A percentile compares a stretch with the other conserved stretches of the same genome.
Evolutionary conservation across 2,888 invertebrate genomes (phyloP).

Genomic region (Notocelia uddmanniana): DNA sequence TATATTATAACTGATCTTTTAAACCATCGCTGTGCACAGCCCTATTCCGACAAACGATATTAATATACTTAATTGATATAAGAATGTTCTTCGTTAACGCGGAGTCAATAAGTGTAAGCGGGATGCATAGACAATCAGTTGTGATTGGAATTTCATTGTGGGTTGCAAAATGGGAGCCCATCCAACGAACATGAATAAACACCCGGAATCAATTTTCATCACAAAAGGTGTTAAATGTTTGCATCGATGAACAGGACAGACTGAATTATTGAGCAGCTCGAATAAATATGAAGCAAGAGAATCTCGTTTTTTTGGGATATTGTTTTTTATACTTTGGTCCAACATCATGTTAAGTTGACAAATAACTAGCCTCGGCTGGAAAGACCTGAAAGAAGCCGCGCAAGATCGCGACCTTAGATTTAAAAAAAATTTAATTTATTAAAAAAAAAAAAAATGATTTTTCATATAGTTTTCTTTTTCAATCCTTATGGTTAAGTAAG

Average conservation of each 20-base stretch:
- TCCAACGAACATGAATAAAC: neutral
- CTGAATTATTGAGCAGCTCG: slow-evolving; percentile 13
- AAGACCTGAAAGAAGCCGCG: too few species aligned
- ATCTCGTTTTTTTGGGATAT: neutral
- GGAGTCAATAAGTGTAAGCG: neutral
- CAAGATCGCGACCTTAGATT: too few species aligned
- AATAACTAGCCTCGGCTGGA: too few species aligned
- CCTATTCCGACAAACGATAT: neutral
- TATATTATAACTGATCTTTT: neutral
- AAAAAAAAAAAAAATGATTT: too few species aligned
- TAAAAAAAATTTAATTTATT: too few species aligned
- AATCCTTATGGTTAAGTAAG: too few species aligned
- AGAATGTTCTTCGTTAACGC: neutral
- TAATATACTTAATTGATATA: neutral
- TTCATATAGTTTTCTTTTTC: too few species aligned
- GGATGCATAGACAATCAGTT: neutral
- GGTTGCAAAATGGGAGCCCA: neutral
- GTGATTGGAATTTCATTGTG: neutral
- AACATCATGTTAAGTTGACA: too few species aligned
- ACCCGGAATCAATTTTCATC: slow-evolving; percentile 36
- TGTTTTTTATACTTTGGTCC: neutral
- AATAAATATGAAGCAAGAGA: neutral
- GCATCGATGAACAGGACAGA: slow-evolving; percentile 11
- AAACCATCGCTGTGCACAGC: neutral
- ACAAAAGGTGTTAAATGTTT: slow-evolving; percentile 38